phyloP scores from a whole-genome alignment of 1,140 invertebrate species.

The Heliothis virescens region DNA sequence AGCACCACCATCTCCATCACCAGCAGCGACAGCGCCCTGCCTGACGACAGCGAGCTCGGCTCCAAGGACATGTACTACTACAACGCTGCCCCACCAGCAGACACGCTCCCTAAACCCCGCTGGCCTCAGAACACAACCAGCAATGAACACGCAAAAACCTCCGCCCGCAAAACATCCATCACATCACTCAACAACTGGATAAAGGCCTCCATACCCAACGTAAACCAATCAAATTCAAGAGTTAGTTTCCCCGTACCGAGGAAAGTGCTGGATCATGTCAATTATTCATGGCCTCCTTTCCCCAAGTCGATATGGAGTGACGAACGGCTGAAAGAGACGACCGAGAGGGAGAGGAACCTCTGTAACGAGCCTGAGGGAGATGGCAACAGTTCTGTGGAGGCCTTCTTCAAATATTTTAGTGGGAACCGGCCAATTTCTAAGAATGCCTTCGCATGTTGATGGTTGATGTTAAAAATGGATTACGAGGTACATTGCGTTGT shows the following conservation, averaged over 20 bases:
- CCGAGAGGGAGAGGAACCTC: neutral
- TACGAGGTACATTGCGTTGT: neutral
- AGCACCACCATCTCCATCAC: neutral
- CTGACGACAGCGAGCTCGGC: neutral
- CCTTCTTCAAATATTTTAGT: slow-evolving; percentile 55
- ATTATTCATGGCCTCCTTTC: slow-evolving; percentile 39
- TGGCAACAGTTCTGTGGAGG: slow-evolving; percentile 46
- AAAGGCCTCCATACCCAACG: slow-evolving; percentile 1
- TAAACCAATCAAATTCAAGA: neutral
- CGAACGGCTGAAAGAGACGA: neutral
- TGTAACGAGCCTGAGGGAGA: neutral
- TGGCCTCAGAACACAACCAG: neutral
- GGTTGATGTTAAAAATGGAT: neutral
- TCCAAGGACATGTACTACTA: neutral
- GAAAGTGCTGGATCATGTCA: slow-evolving; percentile 2
- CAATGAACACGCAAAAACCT: neutral
- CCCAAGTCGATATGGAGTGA: slow-evolving; percentile 43
- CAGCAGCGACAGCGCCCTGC: neutral
- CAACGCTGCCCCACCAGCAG: slow-evolving; percentile 15
- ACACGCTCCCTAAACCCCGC: neutral
- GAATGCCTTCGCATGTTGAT: slow-evolving; percentile 8
- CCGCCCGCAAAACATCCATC: too few species aligned
- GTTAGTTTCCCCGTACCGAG: slow-evolving; percentile 7
- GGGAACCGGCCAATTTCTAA: neutral
- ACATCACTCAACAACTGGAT: neutral